A percentile compares a stretch with the other conserved stretches of the same genome.
phyloP scores from a whole-genome alignment of 2,113 vertebrate genomes.

The Eudorcas thomsonii region DNA sequence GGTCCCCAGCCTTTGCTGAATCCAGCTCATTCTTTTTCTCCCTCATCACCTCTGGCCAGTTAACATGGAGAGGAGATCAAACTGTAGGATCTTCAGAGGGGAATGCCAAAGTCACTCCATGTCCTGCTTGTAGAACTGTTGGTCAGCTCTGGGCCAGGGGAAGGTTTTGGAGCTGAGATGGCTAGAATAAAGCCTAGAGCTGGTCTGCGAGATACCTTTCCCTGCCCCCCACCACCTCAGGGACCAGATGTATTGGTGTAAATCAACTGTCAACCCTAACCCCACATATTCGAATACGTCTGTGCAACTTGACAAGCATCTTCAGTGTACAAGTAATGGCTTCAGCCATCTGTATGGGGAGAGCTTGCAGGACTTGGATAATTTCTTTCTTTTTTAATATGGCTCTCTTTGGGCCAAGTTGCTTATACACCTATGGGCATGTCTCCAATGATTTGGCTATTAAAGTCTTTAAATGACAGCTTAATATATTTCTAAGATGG shows the following conservation, averaged over 20 bases:
- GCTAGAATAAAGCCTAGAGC: not conserved
- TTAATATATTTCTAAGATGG: slow-evolving; percentile 61
- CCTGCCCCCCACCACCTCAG: not conserved
- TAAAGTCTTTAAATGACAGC: slow-evolving; percentile 45
- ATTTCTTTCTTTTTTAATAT: not conserved
- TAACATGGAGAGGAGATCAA: not conserved
- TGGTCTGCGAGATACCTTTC: not conserved
- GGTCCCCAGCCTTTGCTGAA: not conserved
- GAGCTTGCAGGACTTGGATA: not conserved
- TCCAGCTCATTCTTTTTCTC: not conserved
- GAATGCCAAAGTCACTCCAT: not conserved
- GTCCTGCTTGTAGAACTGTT: not conserved
- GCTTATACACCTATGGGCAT: slow-evolving; percentile 33
- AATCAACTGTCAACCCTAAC: not conserved
- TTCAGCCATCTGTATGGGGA: slow-evolving; percentile 1
- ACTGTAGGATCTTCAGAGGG: not conserved
- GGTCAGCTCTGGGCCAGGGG: not conserved
- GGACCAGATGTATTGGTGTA: not conserved
- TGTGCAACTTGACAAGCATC: not conserved
- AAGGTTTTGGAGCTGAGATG: not conserved
- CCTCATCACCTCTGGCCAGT: not conserved
- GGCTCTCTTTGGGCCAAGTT: not conserved
- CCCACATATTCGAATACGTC: not conserved
- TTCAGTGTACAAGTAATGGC: not conserved
- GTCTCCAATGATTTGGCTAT: slow-evolving; percentile 25